Evolutionary conservation across 1,140 invertebrate genomes (phyloP).

Genomic region (Drosophila lini): DNA sequence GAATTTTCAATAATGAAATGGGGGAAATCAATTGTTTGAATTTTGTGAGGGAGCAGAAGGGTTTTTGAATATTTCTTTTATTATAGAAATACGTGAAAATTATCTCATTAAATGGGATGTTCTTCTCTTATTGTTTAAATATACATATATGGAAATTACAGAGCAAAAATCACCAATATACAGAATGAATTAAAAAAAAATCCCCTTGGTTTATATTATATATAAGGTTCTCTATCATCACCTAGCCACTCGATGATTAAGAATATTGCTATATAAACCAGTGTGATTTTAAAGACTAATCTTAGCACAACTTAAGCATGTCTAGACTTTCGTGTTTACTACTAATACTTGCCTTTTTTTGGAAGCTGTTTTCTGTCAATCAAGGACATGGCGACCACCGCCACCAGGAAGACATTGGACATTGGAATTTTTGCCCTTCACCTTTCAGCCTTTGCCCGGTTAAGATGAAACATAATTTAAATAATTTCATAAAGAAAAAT

Average conservation of each 20-base stretch:
- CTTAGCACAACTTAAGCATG: constrained; percentile 1
- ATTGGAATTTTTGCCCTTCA: not conserved
- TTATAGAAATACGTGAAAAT: not conserved
- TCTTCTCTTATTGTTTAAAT: not conserved
- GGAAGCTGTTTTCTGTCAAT: not conserved
- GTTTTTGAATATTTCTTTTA: not conserved
- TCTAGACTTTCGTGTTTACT: not conserved
- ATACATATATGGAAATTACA: not conserved
- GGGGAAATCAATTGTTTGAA: constrained; percentile 4
- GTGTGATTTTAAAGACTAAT: no score
- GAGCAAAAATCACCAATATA: not conserved
- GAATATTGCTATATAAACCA: not conserved
- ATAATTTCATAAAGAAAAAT: not conserved
- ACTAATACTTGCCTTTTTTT: constrained; percentile 10
- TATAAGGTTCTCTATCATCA: not conserved
- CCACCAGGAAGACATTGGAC: not conserved
- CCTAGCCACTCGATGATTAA: not conserved
- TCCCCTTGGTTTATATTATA: no score
- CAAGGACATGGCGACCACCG: not conserved
- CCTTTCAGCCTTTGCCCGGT: not conserved
- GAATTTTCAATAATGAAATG: constrained; percentile 2
- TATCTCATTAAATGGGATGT: no score
- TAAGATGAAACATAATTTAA: not conserved
- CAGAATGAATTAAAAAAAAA: no score
- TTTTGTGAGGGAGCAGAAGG: not conserved